Evolutionary conservation across 2,797 vertebrate species (phyloP).

Genomic region (Myotis findleyi): DNA sequence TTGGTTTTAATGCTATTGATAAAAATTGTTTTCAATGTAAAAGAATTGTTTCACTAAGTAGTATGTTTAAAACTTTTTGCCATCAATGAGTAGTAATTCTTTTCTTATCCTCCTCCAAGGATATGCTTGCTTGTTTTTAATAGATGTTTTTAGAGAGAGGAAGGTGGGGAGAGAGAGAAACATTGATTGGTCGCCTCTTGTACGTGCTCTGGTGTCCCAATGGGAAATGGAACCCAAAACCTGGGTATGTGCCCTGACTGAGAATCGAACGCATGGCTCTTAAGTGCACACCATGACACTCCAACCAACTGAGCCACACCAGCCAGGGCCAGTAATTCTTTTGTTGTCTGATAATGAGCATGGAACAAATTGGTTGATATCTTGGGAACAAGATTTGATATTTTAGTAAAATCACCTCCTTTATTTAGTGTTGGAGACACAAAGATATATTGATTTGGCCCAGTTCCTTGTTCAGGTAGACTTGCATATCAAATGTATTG

Average conservation of each 20-base stretch:
- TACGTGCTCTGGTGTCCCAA: too few relatives aligned
- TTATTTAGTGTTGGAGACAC: conserved; percentile 1
- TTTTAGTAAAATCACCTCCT: not conserved
- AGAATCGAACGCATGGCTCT: not conserved
- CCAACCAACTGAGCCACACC: not conserved
- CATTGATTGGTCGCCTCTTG: not conserved
- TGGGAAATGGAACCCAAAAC: not conserved
- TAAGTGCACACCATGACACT: not conserved
- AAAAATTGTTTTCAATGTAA: conserved; percentile 44
- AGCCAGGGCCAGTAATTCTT: not conserved
- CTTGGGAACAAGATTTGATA: conserved; percentile 36
- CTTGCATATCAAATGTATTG: not conserved
- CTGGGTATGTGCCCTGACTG: not conserved
- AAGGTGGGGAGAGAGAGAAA: not conserved
- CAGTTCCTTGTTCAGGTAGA: not conserved
- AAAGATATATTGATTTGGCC: not conserved
- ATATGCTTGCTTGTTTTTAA: not conserved
- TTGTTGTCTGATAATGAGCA: not conserved
- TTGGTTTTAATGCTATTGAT: conserved; percentile 37
- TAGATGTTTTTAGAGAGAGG: not conserved
- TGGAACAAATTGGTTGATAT: not conserved
- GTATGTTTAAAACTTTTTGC: conserved; percentile 37
- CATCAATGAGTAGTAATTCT: conserved; percentile 2
- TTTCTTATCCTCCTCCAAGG: not conserved
- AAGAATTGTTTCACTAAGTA: conserved; percentile 30